Percentiles rank a stretch among this genome's conserved stretches.
Evolutionary conservation across 2,888 invertebrate genomes (phyloP).

Genomic region (Fragum whitleyi): DNA sequence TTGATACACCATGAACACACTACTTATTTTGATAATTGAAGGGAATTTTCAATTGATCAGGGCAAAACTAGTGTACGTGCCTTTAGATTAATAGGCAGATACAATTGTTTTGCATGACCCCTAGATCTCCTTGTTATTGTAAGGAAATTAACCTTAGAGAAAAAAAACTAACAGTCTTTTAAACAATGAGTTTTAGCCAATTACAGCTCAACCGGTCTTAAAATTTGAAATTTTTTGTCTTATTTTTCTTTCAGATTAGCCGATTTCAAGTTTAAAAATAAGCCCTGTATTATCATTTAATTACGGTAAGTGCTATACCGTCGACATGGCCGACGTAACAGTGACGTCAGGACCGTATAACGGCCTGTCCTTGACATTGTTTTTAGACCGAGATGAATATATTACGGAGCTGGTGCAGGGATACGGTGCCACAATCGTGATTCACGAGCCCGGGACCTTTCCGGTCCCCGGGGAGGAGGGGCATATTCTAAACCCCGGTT

Average conservation of each 20-base stretch:
- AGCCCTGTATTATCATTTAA: neutral
- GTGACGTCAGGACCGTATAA: neutral
- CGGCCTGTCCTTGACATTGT: neutral
- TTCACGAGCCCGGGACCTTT: neutral
- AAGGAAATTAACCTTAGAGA: too few species aligned
- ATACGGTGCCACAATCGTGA: neutral
- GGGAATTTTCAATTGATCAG: too few species aligned
- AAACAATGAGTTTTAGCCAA: too few species aligned
- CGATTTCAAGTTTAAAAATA: neutral
- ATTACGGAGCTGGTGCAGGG: neutral
- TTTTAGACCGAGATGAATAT: neutral
- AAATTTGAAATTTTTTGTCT: too few species aligned
- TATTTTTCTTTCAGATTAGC: neutral
- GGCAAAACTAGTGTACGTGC: too few species aligned
- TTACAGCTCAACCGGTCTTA: too few species aligned
- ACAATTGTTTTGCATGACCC: too few species aligned
- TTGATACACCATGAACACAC: too few species aligned
- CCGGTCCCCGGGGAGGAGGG: neutral
- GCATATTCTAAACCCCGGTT: neutral
- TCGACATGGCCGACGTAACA: neutral
- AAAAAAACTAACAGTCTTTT: too few species aligned
- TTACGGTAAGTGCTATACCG: neutral
- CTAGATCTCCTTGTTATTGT: too few species aligned
- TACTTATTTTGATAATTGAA: too few species aligned
- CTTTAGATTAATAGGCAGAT: too few species aligned